These are phyloP conservation scores for Onychomys torridus DNA, from an alignment of 2,797 vertebrate genomes.

Conservation along the genomic window DNA sequence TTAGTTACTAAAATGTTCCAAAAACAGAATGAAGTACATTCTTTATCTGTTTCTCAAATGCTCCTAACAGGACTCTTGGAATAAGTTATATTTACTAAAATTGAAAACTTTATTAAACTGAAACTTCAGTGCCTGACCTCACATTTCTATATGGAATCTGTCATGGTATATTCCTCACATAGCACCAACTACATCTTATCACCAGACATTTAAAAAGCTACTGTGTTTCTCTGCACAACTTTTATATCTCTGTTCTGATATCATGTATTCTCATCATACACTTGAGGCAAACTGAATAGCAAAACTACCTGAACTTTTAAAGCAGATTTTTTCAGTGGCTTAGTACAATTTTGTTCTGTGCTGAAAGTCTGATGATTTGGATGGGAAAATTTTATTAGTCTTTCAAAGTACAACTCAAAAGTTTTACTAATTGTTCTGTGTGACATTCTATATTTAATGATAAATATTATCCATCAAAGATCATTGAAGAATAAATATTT, in stretches of 20 bases:
- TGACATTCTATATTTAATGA: background rate
- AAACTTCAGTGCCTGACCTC: background rate
- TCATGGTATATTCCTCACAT: background rate
- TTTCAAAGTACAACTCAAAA: background rate
- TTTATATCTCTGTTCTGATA: background rate
- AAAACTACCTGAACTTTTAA: background rate
- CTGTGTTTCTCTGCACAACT: background rate
- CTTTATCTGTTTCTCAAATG: background rate
- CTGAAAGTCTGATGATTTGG: background rate
- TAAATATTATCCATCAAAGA: background rate
- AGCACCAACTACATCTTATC: background rate
- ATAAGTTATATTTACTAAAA: background rate
- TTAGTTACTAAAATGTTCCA: background rate
- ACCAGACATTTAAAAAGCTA: background rate
- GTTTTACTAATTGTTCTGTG: background rate
- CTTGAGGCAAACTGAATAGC: background rate
- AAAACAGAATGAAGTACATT: background rate
- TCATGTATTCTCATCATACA: background rate
- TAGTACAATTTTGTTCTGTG: background rate
- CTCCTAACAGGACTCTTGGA: background rate
- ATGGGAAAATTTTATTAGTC: background rate
- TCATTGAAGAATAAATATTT: slow-evolving; percentile 29
- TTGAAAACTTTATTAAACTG: background rate
- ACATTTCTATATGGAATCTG: background rate
- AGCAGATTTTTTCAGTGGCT: background rate